These are phyloP conservation scores for Podotricha telesiphe DNA, from an alignment of 2,888 invertebrate species.

Conservation along the genomic window DNA sequence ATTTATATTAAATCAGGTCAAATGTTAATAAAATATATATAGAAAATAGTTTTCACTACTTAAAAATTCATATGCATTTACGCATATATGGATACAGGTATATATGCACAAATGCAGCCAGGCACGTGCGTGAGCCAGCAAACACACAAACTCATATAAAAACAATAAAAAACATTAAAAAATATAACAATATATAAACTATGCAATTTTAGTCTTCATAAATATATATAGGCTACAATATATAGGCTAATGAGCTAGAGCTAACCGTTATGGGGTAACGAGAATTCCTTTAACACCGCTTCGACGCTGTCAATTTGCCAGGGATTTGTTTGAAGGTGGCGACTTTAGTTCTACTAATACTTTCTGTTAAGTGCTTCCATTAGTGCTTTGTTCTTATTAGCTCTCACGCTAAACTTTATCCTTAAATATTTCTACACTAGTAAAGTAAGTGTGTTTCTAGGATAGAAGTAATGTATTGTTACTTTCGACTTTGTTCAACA, in stretches of 20 bases:
- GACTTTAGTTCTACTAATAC: conserved; percentile 11
- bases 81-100: too few species aligned
- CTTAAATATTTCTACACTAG: conserved; percentile 3
- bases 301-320: conserved; percentile 17
- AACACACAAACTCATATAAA: too few species aligned
- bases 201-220: too few species aligned
- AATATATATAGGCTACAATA: neutral
- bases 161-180: too few species aligned
- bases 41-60: too few species aligned
- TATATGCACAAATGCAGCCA: too few species aligned
- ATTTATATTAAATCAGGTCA: too few species aligned
- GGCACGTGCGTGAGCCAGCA: too few species aligned
- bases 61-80: too few species aligned
- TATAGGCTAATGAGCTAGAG: conserved; percentile 3
- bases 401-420: conserved; percentile 8
- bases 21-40: too few species aligned
- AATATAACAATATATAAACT: too few species aligned
- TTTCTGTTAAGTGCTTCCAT: conserved; percentile 17
- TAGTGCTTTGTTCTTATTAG: conserved; percentile 19
- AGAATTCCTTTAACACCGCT: conserved; percentile 1
- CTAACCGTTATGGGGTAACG: neutral
- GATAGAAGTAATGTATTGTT: neutral
- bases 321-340: conserved; percentile 7
- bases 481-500: too few species aligned
- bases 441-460: neutral